Conservation (phyloP, 2,888 invertebrate genomes). For the Zootermopsis nevadensis region DNA sequence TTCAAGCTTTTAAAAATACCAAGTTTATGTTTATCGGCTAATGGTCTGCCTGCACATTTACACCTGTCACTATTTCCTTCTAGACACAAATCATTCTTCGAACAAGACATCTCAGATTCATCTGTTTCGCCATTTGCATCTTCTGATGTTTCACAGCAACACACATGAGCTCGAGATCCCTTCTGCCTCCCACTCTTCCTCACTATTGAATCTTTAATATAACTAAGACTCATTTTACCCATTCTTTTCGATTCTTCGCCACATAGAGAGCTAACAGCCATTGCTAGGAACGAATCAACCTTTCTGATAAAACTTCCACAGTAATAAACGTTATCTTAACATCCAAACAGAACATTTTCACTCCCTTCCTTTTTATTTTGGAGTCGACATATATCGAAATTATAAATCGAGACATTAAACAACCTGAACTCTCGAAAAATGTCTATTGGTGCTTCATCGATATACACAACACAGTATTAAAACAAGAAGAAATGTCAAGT, state of each 20-base stretch:
- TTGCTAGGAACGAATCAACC: not conserved
- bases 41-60: conserved; percentile 44
- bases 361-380: no score
- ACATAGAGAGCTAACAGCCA: conserved; percentile 48
- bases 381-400: no score
- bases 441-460: not conserved
- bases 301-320: not conserved
- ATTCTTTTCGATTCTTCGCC: conserved; percentile 51
- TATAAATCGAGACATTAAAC: no score
- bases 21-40: conserved; percentile 47
- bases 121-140: conserved; percentile 53
- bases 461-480: not conserved
- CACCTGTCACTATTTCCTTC: conserved; percentile 45
- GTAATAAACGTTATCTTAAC: not conserved
- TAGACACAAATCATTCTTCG: conserved; percentile 31
- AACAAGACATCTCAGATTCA: conserved; percentile 17
- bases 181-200: conserved; percentile 51
- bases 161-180: conserved; percentile 48
- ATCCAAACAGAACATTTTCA: not conserved
- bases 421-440: not conserved
- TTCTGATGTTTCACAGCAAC: conserved; percentile 51
- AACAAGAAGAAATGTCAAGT: conserved; percentile 55
- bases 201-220: conserved; percentile 51
- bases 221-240: conserved; percentile 52
- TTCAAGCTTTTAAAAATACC: conserved; percentile 52